These are phyloP conservation scores for Acanthoscelides obtectus DNA, from an alignment of 2,888 invertebrate species.

Conservation along the genomic window DNA sequence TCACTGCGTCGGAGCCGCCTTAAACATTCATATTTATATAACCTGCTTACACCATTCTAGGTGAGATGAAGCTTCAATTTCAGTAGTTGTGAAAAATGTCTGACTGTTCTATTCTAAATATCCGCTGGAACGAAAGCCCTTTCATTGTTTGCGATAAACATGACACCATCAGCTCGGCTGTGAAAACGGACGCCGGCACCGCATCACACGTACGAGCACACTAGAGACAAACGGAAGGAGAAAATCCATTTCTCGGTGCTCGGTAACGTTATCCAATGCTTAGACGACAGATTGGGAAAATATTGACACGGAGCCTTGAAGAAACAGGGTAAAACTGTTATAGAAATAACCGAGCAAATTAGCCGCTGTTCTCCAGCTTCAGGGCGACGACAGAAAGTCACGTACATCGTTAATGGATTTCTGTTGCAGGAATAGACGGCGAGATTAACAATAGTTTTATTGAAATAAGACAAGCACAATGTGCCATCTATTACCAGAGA, in stretches of 20 bases:
- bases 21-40: too few species aligned
- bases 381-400: not conserved
- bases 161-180: not conserved
- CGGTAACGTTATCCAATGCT: not conserved
- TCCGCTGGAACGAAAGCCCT: too few species aligned
- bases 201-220: not conserved
- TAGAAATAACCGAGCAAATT: not conserved
- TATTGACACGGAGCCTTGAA: not conserved
- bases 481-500: too few species aligned
- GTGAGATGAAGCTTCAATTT: too few species aligned
- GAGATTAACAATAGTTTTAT: too few species aligned
- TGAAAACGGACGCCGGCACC: not conserved
- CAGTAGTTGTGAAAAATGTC: too few species aligned
- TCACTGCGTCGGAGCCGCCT: too few species aligned
- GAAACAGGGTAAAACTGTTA: not conserved
- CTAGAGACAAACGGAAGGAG: not conserved
- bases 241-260: not conserved
- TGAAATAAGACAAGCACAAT: too few species aligned
- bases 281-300: not conserved
- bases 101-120: too few species aligned
- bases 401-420: not conserved
- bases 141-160: too few species aligned
- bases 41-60: too few species aligned
- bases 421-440: not conserved
- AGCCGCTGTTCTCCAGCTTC: not conserved